Evolutionary conservation across 2,113 vertebrate species (phyloP), one percentile per base, ranked within the genome.

Genomic region (Rafetus swinhoei): DNA sequence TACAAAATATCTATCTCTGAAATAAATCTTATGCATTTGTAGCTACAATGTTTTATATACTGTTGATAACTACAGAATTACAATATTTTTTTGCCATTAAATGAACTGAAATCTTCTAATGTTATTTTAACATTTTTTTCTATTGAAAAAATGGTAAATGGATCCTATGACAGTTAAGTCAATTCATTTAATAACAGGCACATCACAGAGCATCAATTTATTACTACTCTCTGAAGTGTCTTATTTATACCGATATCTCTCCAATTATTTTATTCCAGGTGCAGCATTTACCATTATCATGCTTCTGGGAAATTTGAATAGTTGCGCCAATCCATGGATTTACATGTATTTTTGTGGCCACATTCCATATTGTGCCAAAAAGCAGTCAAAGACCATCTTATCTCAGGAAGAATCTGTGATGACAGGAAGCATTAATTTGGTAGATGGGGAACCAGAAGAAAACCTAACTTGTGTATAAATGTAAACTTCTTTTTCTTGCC

Each of bases 261-360:
- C 88, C 92, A 87, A 93, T 84, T 97, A 1, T 94, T 90, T 95
- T 22, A 7, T 95, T 92, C 57, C 90, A 99, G 98, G 98, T 95
- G 96, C 98, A 0, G 96, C 97, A 74, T 98, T 99, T 97, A 97
- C 97, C 57, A 98, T 98, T 93, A 97, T 98, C 88, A 99, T 98
- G 98, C 96, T 99, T 89, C 97, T 99, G 77, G 98, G 98, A 88
- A 98, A 98, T 93, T 96, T 99, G 72, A 99, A 98, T 96, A 99
- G 98, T 93, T 99, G 98, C 85, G 97, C 97, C 77, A 98, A 99
- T 85, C 98, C 98, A 1, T 99, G 98, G 98, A 98, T 98, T 95
- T 98, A 99, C 96, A 98, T 98, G 93, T 99, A 98, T 96, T 99
- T 98, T 93, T 98, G 98, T 95, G 97, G 97, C 55, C 97, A 98